Evolutionary conservation across 2,888 invertebrate genomes (phyloP).

Genomic region (Habrosyne pyritoides): DNA sequence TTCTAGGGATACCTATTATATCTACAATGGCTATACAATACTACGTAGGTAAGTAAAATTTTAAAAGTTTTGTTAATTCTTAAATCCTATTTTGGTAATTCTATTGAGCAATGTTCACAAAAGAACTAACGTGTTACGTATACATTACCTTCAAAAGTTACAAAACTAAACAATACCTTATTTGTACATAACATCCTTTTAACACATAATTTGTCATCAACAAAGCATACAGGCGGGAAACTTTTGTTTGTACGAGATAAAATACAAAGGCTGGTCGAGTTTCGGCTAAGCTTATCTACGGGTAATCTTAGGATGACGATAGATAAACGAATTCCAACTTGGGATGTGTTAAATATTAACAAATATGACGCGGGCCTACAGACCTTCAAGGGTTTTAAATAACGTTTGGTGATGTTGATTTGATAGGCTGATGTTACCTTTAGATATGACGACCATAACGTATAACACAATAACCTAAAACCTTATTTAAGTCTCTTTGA

Average conservation of each 20-base stretch:
- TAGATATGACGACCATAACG: too few species aligned
- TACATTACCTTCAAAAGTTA: slow-evolving; percentile 21
- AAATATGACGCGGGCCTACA: slow-evolving; percentile 44
- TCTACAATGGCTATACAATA: slow-evolving; percentile 17
- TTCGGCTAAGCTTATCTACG: slow-evolving; percentile 69
- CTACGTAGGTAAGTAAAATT: slow-evolving; percentile 27
- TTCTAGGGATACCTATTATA: slow-evolving; percentile 1
- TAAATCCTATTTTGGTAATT: slow-evolving; percentile 7
- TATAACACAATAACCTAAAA: too few species aligned
- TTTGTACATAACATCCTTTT: slow-evolving; percentile 50
- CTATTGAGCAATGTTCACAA: neutral
- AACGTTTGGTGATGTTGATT: neutral
- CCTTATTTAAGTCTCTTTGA: neutral
- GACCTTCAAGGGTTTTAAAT: slow-evolving; percentile 14
- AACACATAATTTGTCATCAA: slow-evolving; percentile 54
- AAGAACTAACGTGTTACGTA: neutral
- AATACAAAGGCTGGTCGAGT: slow-evolving; percentile 72
- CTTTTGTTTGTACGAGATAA: slow-evolving; percentile 78
- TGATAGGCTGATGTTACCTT: neutral
- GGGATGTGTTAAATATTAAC: slow-evolving; percentile 75
- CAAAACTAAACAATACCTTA: slow-evolving; percentile 41
- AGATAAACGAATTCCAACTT: slow-evolving; percentile 77
- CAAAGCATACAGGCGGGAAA: slow-evolving; percentile 65
- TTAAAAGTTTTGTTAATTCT: slow-evolving; percentile 10
- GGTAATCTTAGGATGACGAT: slow-evolving; percentile 57